Evolutionary conservation across 2,797 vertebrate species (phyloP).

Genomic region (Macropus fuliginosus): DNA sequence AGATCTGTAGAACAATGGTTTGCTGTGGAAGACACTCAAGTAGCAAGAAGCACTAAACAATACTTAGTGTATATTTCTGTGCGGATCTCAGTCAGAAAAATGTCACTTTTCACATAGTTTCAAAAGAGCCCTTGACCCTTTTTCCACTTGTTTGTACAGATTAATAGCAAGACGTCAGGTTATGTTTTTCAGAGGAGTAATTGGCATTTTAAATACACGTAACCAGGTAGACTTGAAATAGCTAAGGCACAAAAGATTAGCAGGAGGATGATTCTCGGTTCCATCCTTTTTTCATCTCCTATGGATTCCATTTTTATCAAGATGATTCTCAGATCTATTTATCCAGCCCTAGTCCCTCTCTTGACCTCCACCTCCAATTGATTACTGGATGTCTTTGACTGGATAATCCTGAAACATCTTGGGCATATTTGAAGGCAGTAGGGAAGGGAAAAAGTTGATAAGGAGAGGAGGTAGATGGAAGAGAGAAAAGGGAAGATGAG

Average conservation of each 20-base stretch:
- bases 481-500: neutral
- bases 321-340: neutral
- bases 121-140: neutral
- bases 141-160: slow-evolving; percentile 33
- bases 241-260: slow-evolving; percentile 32
- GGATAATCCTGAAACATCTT: neutral
- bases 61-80: slow-evolving; percentile 26
- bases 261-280: slow-evolving; percentile 1
- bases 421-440: neutral
- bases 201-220: slow-evolving; percentile 30
- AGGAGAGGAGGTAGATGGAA: neutral
- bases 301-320: neutral
- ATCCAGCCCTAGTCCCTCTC: neutral
- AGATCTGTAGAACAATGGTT: neutral
- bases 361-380: neutral
- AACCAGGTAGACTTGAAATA: slow-evolving; percentile 33
- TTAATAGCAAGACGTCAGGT: slow-evolving; percentile 24
- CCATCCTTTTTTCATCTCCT: neutral
- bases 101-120: neutral
- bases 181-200: slow-evolving; percentile 34
- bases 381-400: neutral
- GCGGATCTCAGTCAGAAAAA: slow-evolving; percentile 8
- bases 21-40: slow-evolving; percentile 19
- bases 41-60: slow-evolving; percentile 30
- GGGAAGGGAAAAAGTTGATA: no score